A percentile compares a stretch with the other conserved stretches of the same genome.
phyloP scores from a whole-genome alignment of 2,113 vertebrate genomes.

The Vidua macroura region DNA sequence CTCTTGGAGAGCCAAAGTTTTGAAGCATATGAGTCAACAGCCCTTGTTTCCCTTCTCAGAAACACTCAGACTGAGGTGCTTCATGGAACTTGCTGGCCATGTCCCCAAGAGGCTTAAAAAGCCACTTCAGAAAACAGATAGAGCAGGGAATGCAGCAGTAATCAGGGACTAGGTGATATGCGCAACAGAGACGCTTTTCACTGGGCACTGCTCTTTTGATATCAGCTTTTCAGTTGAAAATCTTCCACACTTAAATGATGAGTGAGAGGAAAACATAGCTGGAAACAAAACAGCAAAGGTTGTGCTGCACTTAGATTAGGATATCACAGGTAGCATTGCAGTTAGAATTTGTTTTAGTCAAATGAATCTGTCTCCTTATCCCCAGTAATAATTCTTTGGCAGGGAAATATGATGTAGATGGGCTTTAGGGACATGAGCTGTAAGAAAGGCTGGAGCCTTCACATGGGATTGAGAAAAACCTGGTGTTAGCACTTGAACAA shows the following conservation, averaged over 20 bases:
- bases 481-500: neutral
- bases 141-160: neutral
- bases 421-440: neutral
- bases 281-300: neutral
- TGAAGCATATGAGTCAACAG: conserved; percentile 46
- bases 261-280: neutral
- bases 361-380: neutral
- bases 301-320: neutral
- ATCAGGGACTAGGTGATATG: neutral
- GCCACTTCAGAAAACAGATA: neutral
- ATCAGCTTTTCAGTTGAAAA: neutral
- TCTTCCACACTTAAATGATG: neutral
- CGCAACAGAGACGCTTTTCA: neutral
- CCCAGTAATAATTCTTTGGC: neutral
- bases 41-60: conserved; percentile 6
- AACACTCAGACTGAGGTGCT: neutral
- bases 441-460: neutral
- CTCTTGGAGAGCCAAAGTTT: conserved; percentile 24
- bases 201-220: neutral
- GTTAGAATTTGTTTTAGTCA: neutral
- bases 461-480: neutral
- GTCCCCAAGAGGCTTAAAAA: neutral
- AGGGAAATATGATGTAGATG: neutral
- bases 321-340: neutral
- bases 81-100: neutral